Evolutionary conservation across 2,888 invertebrate species (phyloP).

Genomic region (Pilophorus perplexus): DNA sequence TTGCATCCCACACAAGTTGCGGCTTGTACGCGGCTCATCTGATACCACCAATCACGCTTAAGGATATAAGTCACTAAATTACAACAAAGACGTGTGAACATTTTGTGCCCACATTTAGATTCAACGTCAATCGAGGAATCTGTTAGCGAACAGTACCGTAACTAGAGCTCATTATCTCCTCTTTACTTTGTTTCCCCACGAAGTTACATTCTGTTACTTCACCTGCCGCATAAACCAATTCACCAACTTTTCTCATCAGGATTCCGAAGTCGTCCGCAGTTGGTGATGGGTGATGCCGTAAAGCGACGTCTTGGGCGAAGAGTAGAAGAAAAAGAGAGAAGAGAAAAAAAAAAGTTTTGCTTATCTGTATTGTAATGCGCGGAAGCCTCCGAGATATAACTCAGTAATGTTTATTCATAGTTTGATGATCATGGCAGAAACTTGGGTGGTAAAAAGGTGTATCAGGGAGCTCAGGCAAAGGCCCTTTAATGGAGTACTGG

Average conservation of each 20-base stretch:
- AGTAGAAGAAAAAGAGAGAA: no score
- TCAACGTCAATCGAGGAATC: no score
- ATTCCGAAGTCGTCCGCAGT: background rate
- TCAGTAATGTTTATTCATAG: slow-evolving; percentile 29
- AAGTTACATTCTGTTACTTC: no score
- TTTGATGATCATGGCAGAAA: slow-evolving; percentile 35
- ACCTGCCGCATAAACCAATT: background rate
- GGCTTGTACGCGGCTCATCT: no score
- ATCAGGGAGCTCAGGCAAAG: background rate
- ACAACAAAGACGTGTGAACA: no score
- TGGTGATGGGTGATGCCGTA: background rate
- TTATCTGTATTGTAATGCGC: slow-evolving; percentile 26
- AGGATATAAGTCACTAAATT: no score
- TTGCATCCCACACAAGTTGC: no score
- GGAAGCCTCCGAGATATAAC: slow-evolving; percentile 18
- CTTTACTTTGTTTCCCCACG: no score
- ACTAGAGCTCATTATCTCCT: no score
- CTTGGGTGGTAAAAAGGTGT: slow-evolving; percentile 27
- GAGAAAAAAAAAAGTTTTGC: slow-evolving; percentile 3
- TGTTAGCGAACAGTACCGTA: no score
- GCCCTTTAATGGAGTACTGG: slow-evolving; percentile 26
- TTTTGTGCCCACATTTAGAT: no score
- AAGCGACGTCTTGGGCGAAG: background rate
- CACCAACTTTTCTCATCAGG: background rate
- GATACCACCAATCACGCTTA: no score